Evolutionary conservation across 2,113 vertebrate genomes (phyloP), one percentile per base, ranked within the genome.

Genomic region (Athene noctua): DNA sequence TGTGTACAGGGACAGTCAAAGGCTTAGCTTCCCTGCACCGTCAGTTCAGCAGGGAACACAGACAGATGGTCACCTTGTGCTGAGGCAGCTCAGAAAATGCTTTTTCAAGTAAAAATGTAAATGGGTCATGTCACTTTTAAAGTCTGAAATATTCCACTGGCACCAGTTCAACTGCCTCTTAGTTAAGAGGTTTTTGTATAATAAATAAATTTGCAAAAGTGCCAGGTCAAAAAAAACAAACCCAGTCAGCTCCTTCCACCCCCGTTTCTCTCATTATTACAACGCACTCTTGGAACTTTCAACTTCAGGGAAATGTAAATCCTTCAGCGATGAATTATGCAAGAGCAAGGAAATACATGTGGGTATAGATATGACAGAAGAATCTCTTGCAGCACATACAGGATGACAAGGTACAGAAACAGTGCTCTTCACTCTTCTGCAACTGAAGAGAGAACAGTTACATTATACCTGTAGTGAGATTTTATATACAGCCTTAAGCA

Each of bases 271-370:
- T 91, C 89, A 87, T 91, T 77, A 42, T 79, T 93, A 80, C 80
- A 92, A 88, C 7, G 17, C 49, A 62, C 58, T 87, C 34, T 21
- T 25, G 29, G 49, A 96, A 94, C 74, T 89, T 88, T 71, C 74
- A 90, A n/a, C 51, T 89, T 81, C 62, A 90, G 51, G 86, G 73
- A 96, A 92, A 95, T 91, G 80, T n/a, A 92, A 94, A 96, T 95
- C 63, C n/a, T 81, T 87, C 77, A 61, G 6, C 1, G 0, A 94
- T 95, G 80, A 95, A 94, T 95, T 96, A 94, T 96, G 80, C 80
- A 95, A 96, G 61, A 71, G 44, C 25, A 46, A 90, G 1, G 3
- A 94, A 92, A 94, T 84, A 73, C 66, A 58, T 27, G 78, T 77
- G 80, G 74, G 66, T 55, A 86, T 44, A 79, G 82, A 80, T 59